Percentiles rank a stretch among this genome's conserved stretches.
Evolutionary conservation across 2,113 vertebrate species (phyloP).

Genomic region (Neolamprologus cancellatus): DNA sequence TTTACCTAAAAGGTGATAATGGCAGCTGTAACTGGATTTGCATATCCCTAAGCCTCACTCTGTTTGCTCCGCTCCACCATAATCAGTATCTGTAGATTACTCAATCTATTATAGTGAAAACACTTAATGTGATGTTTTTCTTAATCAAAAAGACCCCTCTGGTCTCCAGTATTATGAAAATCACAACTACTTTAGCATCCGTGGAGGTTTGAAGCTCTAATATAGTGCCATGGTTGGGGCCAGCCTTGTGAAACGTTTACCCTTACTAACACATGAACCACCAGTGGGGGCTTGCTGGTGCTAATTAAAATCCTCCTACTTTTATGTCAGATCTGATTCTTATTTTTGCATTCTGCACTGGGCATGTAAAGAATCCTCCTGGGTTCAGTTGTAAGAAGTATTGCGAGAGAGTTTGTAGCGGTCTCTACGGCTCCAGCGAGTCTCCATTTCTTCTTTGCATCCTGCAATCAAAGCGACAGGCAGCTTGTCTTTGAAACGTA

Average conservation of each 20-base stretch:
- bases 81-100: background rate
- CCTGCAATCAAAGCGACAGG: slow-evolving; percentile 6
- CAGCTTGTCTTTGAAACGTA: slow-evolving; percentile 10
- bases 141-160: background rate
- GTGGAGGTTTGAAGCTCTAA: background rate
- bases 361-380: background rate
- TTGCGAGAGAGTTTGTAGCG: background rate
- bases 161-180: background rate
- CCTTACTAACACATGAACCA: background rate
- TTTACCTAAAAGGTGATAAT: background rate
- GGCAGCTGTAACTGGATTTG: background rate
- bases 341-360: background rate
- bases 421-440: background rate
- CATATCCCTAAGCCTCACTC: background rate
- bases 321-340: slow-evolving; percentile 30
- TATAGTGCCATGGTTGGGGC: background rate
- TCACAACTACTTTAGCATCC: background rate
- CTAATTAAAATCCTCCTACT: slow-evolving; percentile 37
- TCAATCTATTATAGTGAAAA: background rate
- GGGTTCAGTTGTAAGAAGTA: slow-evolving; percentile 3
- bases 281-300: background rate
- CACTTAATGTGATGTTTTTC: accelerated
- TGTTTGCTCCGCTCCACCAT: background rate
- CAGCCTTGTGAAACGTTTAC: background rate
- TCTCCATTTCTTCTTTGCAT: background rate